Evolutionary conservation across 2,797 vertebrate genomes (phyloP).

Genomic region (Taenioides sp.): DNA sequence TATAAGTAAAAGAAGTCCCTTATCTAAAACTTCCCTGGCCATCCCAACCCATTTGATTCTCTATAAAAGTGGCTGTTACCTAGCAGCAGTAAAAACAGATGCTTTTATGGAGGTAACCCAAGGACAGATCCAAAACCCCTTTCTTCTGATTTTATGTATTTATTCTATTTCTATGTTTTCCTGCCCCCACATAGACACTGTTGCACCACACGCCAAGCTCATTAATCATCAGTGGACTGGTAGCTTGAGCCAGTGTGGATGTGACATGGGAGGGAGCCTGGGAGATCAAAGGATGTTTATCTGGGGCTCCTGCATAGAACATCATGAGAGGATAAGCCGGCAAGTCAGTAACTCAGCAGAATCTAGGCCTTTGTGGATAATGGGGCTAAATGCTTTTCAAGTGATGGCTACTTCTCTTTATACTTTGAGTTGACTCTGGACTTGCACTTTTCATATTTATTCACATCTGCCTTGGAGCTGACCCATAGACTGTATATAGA

Average conservation of each 20-base stretch:
- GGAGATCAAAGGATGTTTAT: slow-evolving; percentile 62
- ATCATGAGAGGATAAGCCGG: slow-evolving; percentile 46
- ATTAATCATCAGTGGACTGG: slow-evolving; percentile 55
- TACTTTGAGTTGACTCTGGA: slow-evolving; percentile 16
- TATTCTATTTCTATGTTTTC: slow-evolving; percentile 29
- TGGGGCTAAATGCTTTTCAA: slow-evolving; percentile 21
- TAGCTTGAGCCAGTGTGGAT: slow-evolving; percentile 33
- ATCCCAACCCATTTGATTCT: slow-evolving; percentile 7
- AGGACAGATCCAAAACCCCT: slow-evolving; percentile 25
- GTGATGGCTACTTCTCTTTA: slow-evolving; percentile 1
- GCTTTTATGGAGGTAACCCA: slow-evolving; percentile 30
- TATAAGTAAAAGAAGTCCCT: not conserved
- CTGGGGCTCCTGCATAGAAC: slow-evolving; percentile 59
- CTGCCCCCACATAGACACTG: slow-evolving; percentile 26
- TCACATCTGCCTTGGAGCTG: not conserved
- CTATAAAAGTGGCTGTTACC: not conserved
- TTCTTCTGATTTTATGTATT: slow-evolving; percentile 16
- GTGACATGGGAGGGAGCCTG: slow-evolving; percentile 42
- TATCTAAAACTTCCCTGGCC: not conserved
- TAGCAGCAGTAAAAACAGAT: slow-evolving; percentile 12
- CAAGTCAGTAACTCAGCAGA: slow-evolving; percentile 14
- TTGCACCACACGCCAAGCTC: slow-evolving; percentile 40
- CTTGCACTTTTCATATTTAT: not conserved
- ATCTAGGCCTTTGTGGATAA: slow-evolving; percentile 22
- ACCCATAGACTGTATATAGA: too few species aligned